Conservation (phyloP, 2,113 vertebrate genomes). For the Campylomormyrus numenius region DNA sequence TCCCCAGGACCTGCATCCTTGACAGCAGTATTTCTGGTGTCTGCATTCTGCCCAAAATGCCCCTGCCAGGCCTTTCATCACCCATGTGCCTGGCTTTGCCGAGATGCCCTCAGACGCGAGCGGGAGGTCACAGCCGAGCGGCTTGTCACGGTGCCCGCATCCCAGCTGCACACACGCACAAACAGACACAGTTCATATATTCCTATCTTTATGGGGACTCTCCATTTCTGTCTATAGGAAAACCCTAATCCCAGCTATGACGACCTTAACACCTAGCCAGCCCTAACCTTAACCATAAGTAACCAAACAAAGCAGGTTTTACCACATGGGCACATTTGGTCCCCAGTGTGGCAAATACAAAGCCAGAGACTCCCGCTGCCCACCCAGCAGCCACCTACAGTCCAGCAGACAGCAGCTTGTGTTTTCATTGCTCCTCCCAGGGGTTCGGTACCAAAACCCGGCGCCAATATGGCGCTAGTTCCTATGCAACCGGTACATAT, state of each 20-base stretch:
- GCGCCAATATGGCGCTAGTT: background rate
- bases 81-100: background rate
- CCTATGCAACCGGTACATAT: background rate
- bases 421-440: background rate
- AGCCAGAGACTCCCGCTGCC: background rate
- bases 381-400: background rate
- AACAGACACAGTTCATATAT: background rate
- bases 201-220: too few relatives aligned
- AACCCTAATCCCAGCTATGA: too few relatives aligned
- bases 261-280: too few relatives aligned
- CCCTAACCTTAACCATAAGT: too few relatives aligned
- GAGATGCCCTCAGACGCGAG: background rate
- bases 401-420: background rate
- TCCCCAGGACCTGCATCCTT: background rate
- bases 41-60: background rate
- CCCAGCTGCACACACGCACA: background rate
- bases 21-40: background rate
- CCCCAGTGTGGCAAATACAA: too few relatives aligned
- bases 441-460: background rate
- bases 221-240: too few relatives aligned
- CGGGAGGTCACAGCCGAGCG: background rate
- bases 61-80: background rate
- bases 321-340: background rate
- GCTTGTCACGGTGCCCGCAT: background rate
- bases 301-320: background rate